Percentiles rank a stretch among this genome's conserved stretches.
Conservation (phyloP, 2,797 vertebrate species). For the Sebastes diploproa region DNA sequence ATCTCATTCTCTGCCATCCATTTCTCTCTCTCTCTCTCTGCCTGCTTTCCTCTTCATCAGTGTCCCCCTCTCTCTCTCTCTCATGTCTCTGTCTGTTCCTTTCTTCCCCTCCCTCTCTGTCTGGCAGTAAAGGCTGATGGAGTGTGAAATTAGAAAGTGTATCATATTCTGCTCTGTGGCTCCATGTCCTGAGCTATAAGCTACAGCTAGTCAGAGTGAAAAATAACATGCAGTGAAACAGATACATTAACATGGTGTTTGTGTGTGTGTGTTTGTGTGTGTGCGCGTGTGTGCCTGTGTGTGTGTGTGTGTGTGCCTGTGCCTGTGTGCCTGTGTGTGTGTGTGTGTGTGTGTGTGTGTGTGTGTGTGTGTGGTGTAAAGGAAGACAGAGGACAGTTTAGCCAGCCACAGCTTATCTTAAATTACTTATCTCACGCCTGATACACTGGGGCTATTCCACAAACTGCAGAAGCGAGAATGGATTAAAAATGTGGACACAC, state of each 20-base stretch:
- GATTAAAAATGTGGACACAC: slow-evolving; percentile 51
- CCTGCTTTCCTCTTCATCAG: slow-evolving; percentile 47
- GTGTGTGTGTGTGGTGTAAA: slow-evolving; percentile 19
- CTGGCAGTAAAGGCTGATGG: slow-evolving; percentile 93
- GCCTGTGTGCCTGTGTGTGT: not conserved
- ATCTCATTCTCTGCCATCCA: slow-evolving; percentile 55
- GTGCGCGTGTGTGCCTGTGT: not conserved
- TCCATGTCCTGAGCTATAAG: slow-evolving; percentile 79
- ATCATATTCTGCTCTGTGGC: slow-evolving; percentile 89
- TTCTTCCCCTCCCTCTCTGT: slow-evolving; percentile 62
- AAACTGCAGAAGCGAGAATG: slow-evolving; percentile 40
- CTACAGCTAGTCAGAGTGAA: slow-evolving; percentile 80
- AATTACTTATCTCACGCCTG: slow-evolving; percentile 72
- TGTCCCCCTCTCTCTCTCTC: not conserved
- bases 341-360: not conserved
- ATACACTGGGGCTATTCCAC: slow-evolving; percentile 59
- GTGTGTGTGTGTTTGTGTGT: slow-evolving; percentile 52
- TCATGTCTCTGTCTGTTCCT: slow-evolving; percentile 54
- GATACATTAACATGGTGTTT: slow-evolving; percentile 75
- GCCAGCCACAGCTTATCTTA: slow-evolving; percentile 68
- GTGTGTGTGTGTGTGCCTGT: not conserved
- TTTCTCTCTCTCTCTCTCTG: slow-evolving; percentile 47
- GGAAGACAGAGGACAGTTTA: slow-evolving; percentile 64
- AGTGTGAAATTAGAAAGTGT: slow-evolving; percentile 99
- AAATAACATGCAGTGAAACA: slow-evolving; percentile 81